These are phyloP conservation scores for Corythornis cristatus DNA, from an alignment of 2,113 vertebrate species.

Conservation along the genomic window DNA sequence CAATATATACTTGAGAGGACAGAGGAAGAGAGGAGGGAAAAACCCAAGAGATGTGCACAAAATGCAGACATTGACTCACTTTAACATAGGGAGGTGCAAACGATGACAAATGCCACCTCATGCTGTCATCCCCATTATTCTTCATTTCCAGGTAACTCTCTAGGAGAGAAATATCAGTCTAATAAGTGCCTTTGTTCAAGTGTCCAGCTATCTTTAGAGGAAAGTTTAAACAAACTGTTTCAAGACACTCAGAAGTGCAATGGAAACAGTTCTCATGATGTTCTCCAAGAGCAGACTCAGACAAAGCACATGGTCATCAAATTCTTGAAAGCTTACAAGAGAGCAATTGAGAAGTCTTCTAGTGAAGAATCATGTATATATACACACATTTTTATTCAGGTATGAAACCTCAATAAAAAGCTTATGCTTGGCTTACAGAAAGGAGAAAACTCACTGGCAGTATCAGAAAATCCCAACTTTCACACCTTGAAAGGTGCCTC, in stretches of 20 bases:
- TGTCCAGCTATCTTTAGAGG: background rate
- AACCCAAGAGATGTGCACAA: background rate
- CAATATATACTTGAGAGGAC: background rate
- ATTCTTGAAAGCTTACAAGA: background rate
- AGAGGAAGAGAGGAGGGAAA: background rate
- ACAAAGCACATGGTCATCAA: background rate
- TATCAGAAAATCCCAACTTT: background rate
- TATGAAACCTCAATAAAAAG: background rate
- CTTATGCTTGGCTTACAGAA: background rate
- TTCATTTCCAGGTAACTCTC: slow-evolving; percentile 85
- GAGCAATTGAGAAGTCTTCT: background rate
- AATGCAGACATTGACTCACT: slow-evolving; percentile 73
- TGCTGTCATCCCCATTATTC: slow-evolving; percentile 80
- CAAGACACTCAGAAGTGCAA: background rate
- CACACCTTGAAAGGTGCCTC: background rate
- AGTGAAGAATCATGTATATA: background rate
- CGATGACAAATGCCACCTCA: slow-evolving; percentile 91
- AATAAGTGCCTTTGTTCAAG: background rate
- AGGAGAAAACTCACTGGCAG: background rate
- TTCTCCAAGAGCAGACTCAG: background rate
- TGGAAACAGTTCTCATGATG: background rate
- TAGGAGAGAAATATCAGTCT: slow-evolving; percentile 49
- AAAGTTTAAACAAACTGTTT: background rate
- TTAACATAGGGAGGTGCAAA: slow-evolving; percentile 94
- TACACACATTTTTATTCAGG: too few relatives aligned